Evolutionary conservation across 2,797 vertebrate genomes (phyloP).

Genomic region (Rhinatrema bivittatum): DNA sequence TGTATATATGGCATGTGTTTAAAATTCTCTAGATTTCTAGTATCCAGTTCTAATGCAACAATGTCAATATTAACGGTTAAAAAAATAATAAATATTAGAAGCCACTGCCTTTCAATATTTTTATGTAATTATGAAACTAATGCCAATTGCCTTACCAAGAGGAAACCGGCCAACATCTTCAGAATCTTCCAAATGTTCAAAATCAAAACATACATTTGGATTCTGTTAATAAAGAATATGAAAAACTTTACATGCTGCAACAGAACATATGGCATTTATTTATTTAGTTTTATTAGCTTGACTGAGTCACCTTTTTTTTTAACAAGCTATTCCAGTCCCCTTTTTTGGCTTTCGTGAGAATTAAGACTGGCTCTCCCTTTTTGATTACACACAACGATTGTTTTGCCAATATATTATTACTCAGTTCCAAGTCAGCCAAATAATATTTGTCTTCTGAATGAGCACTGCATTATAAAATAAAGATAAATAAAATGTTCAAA

Average conservation of each 20-base stretch:
- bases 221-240: slow-evolving; percentile 42
- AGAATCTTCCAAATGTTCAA: slow-evolving; percentile 52
- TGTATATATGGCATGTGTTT: too few species aligned
- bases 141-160: slow-evolving; percentile 48
- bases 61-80: too few species aligned
- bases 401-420: slow-evolving; percentile 30
- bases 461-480: slow-evolving; percentile 36
- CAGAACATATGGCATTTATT: neutral
- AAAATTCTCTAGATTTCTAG: too few species aligned
- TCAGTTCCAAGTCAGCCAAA: slow-evolving; percentile 49
- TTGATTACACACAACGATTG: slow-evolving; percentile 34
- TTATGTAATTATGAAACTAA: too few species aligned
- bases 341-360: slow-evolving; percentile 38
- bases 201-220: slow-evolving; percentile 50
- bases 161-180: slow-evolving; percentile 38
- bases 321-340: slow-evolving; percentile 42
- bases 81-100: too few species aligned
- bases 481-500: neutral
- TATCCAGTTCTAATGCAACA: too few species aligned
- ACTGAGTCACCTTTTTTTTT: slow-evolving; percentile 43
- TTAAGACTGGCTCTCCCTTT: slow-evolving; percentile 36
- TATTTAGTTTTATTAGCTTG: neutral
- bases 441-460: slow-evolving; percentile 48
- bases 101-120: too few species aligned
- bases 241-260: neutral